Evolutionary conservation across 2,113 vertebrate species (phyloP).

Genomic region (Percopsis transmontana): DNA sequence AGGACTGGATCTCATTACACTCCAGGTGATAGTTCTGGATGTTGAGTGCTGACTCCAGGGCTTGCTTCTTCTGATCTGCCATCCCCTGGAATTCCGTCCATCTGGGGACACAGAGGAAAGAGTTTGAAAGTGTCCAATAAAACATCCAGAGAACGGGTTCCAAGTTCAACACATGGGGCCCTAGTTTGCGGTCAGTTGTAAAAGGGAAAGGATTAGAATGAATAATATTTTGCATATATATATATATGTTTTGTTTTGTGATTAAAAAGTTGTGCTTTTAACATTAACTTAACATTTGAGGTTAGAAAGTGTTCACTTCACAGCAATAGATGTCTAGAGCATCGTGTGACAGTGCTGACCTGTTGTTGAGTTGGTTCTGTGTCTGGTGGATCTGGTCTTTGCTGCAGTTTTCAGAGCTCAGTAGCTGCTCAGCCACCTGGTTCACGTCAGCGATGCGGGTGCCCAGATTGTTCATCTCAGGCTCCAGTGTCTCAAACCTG

Average conservation of each 20-base stretch:
- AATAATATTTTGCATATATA: neutral
- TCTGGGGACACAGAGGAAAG: slow-evolving; percentile 59
- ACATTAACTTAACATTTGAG: too few species aligned
- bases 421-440: slow-evolving; percentile 82
- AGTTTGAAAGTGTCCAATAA: neutral
- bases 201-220: too few species aligned
- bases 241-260: too few species aligned
- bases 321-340: neutral
- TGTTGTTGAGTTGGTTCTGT: slow-evolving; percentile 83
- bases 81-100: slow-evolving; percentile 88
- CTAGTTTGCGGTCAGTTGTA: too few species aligned
- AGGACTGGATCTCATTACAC: slow-evolving; percentile 90
- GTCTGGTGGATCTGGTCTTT: slow-evolving; percentile 86
- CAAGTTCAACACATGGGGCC: too few species aligned
- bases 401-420: slow-evolving; percentile 80
- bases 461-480: slow-evolving; percentile 90
- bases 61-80: slow-evolving; percentile 85
- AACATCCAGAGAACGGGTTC: too few species aligned
- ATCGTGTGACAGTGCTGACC: slow-evolving; percentile 52
- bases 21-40: slow-evolving; percentile 95
- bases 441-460: slow-evolving; percentile 85
- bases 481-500: slow-evolving; percentile 95
- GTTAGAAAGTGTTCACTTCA: too few species aligned
- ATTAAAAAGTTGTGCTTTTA: too few species aligned
- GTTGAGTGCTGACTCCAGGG: slow-evolving; percentile 87